Evolutionary conservation across 2,888 invertebrate species (phyloP).

Genomic region (Pseudeuparius sepicola): DNA sequence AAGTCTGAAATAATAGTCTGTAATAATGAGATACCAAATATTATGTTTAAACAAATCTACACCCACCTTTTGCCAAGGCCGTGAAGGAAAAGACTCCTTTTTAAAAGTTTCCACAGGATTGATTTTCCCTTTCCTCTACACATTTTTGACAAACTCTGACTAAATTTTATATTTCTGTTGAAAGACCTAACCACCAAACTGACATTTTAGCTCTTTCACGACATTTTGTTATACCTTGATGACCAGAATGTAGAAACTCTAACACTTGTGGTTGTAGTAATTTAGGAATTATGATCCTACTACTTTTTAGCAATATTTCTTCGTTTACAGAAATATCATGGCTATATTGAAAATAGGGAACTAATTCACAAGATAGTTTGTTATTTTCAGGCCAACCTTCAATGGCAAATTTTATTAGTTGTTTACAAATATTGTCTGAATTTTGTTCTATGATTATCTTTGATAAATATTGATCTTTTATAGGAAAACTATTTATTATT

Average conservation of each 20-base stretch:
- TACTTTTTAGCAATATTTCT: constrained; percentile 10
- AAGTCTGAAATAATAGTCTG: too few species aligned
- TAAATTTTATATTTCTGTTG: constrained; percentile 14
- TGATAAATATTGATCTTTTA: constrained; percentile 9
- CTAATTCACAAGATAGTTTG: constrained; percentile 6
- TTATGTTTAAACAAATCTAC: too few species aligned
- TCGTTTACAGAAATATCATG: constrained; percentile 14
- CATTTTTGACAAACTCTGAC: too few species aligned
- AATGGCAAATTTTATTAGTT: constrained; percentile 9
- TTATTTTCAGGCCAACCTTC: constrained; percentile 15
- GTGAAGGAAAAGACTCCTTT: too few species aligned
- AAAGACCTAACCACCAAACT: constrained; percentile 16
- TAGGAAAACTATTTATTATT: constrained; percentile 9
- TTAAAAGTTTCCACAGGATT: too few species aligned
- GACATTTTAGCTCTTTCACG: too few species aligned
- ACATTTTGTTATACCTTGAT: too few species aligned
- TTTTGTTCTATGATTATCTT: too few species aligned
- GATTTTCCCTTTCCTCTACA: too few species aligned
- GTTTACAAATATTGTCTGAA: constrained; percentile 12
- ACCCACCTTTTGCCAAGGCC: too few species aligned
- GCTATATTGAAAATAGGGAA: constrained; percentile 14
- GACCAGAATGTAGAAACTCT: constrained; percentile 13
- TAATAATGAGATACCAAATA: too few species aligned
- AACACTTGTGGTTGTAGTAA: constrained; percentile 11
- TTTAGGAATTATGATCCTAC: constrained; percentile 13